phyloP scores from a whole-genome alignment of 1,140 invertebrate genomes.

The Apis dorsata region DNA sequence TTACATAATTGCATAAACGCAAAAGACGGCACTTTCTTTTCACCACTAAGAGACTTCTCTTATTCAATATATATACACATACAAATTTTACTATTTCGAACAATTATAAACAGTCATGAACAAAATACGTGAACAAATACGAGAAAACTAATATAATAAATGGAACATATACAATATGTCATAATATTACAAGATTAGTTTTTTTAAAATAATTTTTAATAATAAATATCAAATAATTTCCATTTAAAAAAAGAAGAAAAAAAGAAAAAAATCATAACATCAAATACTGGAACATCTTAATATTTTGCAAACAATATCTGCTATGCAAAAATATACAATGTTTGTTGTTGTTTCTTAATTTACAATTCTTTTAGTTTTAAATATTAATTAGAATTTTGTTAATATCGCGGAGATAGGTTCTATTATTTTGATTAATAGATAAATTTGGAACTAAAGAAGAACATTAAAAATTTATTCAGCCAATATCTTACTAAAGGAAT shows the following conservation, averaged over 20 bases:
- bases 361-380: not conserved
- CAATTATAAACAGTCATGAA: conserved; percentile 19
- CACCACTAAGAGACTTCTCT: conserved; percentile 1
- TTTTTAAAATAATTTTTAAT: not conserved
- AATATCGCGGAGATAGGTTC: not conserved
- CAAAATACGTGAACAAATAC: conserved; percentile 27
- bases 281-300: conserved; percentile 21
- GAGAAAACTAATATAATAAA: conserved; percentile 18
- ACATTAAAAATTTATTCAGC: not conserved
- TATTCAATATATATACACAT: not conserved
- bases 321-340: conserved; percentile 13
- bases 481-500: not conserved
- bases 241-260: not conserved
- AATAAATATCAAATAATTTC: not conserved
- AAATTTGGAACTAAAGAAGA: not conserved
- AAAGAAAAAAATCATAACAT: conserved; percentile 3
- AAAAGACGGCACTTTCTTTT: not conserved
- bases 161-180: not conserved
- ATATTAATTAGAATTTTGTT: not conserved
- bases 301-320: conserved; percentile 26
- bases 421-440: not conserved
- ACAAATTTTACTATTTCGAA: conserved; percentile 16
- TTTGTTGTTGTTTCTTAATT: not conserved
- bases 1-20: conserved; percentile 21
- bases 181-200: not conserved